Evolutionary conservation across 2,888 invertebrate species (phyloP).

Genomic region (Anarsia innoxiella): DNA sequence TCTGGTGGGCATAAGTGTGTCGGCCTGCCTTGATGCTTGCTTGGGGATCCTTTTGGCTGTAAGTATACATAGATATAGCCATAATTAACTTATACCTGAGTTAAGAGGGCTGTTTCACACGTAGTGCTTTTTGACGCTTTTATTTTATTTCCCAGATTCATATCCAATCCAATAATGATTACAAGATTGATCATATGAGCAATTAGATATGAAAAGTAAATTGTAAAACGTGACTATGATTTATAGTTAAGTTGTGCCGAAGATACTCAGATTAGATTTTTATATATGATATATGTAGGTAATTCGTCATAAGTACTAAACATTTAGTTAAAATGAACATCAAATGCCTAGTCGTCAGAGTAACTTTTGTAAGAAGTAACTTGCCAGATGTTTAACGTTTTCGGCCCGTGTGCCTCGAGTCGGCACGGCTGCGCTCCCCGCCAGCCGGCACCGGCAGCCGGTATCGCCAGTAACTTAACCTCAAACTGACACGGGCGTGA

Average conservation of each 20-base stretch:
- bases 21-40: slow-evolving; percentile 34
- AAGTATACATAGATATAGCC: slow-evolving; percentile 44
- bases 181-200: no score
- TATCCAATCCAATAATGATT: no score
- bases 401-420: slow-evolving; percentile 45
- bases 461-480: slow-evolving; percentile 71
- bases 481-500: slow-evolving; percentile 72
- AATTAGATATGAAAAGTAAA: no score
- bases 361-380: no score
- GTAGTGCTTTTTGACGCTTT: slow-evolving; percentile 27
- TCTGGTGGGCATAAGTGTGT: slow-evolving; percentile 67
- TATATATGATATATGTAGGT: no score
- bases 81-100: slow-evolving; percentile 72
- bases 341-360: no score
- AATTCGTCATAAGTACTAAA: no score
- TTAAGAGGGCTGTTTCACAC: slow-evolving; percentile 42
- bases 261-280: no score
- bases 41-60: slow-evolving; percentile 61
- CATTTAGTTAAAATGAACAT: no score
- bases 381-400: slow-evolving; percentile 22
- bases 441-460: slow-evolving; percentile 46
- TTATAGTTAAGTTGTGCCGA: no score
- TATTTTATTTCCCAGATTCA: no score
- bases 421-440: slow-evolving; percentile 48
- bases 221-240: no score